Base-by-base conservation (phyloP, 1,140 invertebrate species). In the Trichomalopsis sarcophagae region DNA sequence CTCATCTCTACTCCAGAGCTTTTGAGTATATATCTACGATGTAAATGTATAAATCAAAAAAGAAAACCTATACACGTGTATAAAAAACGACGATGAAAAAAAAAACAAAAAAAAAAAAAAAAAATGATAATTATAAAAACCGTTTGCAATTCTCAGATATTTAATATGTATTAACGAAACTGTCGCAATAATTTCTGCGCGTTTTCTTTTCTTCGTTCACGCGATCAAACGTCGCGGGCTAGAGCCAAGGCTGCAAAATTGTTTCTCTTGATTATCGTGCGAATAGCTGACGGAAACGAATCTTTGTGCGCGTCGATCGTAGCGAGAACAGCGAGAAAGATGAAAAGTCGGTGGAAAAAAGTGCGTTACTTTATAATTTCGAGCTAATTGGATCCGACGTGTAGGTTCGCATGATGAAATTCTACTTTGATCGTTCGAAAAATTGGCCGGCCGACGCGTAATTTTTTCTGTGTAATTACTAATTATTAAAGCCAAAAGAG, bases 11-110 rank as follows among this genome's bases (percentile, higher is more conserved):
- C 21, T 62, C 55, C 17, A 80, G 68, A 71, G 36, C 78, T 69
- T 66, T 27, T 11, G 68, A 44, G 33, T 36, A 44, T n/a, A 62
- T 80, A 80, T 27, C 78, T 80, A 69, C n/a, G 50, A 62, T 62
- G 55, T 62, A 80, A 69, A 80, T 78, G 47, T 55, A 79, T 78
- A 79, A 84, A 79, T 77, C n/a, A 78, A 84, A 83, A 75, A 6
- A 62, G n/a, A 78, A 40, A 36, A 33, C 5, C 74, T 75, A 27
- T 27, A 44, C 40, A 23, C 74, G 21, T 62, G 17, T 21, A 75
- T 40, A 75, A 21, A 36, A 75, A 76, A 62, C n/a, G 9, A 62
- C 30, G 2, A 55, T 27, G n/a, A 2, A 82, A 62, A 13, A 40
- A 75, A 27, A 75, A 47, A 55, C 68, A 44, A 69, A 21, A 55